These are phyloP conservation scores for Tricholaema leucomelas DNA, from an alignment of 2,113 vertebrate genomes.

Conservation along the genomic window DNA sequence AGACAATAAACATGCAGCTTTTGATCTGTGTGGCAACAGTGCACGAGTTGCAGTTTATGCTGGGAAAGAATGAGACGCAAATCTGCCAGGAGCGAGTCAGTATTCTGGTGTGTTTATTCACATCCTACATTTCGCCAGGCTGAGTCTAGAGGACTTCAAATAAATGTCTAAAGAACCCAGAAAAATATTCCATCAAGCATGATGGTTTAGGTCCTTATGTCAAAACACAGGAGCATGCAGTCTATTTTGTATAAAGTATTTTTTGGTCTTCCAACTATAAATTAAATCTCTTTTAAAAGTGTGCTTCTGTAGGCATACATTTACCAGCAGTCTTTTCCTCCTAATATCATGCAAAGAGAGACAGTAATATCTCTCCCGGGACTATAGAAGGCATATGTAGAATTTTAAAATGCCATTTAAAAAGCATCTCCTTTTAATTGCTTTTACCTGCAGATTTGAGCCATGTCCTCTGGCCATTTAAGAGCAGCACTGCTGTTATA, in stretches of 20 bases:
- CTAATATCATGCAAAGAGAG: constrained; percentile 10
- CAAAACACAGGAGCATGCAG: constrained; percentile 73
- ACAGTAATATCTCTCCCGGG: constrained; percentile 11
- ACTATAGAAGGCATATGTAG: background rate
- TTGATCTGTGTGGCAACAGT: constrained; percentile 70
- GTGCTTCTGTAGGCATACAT: constrained; percentile 45
- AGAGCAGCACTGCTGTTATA: background rate
- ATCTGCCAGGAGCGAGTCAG: constrained; percentile 69
- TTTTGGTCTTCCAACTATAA: constrained; percentile 52
- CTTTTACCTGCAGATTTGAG: constrained; percentile 12
- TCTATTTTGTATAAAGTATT: constrained; percentile 61
- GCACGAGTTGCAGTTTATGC: constrained; percentile 38
- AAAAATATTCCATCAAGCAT: constrained; percentile 68
- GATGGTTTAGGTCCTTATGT: constrained; percentile 70
- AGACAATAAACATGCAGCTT: constrained; percentile 76
- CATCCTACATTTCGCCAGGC: constrained; percentile 74
- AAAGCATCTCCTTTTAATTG: constrained; percentile 44
- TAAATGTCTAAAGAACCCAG: constrained; percentile 72
- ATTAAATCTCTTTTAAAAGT: constrained; percentile 63
- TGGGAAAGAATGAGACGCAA: constrained; percentile 62
- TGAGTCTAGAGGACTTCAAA: constrained; percentile 66
- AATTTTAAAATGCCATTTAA: constrained; percentile 4
- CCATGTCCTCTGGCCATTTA: background rate
- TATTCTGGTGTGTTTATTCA: constrained; percentile 57
- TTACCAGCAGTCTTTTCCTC: constrained; percentile 24